Base-by-base conservation (phyloP, 1,140 invertebrate species). In the Lethrus apterus region DNA sequence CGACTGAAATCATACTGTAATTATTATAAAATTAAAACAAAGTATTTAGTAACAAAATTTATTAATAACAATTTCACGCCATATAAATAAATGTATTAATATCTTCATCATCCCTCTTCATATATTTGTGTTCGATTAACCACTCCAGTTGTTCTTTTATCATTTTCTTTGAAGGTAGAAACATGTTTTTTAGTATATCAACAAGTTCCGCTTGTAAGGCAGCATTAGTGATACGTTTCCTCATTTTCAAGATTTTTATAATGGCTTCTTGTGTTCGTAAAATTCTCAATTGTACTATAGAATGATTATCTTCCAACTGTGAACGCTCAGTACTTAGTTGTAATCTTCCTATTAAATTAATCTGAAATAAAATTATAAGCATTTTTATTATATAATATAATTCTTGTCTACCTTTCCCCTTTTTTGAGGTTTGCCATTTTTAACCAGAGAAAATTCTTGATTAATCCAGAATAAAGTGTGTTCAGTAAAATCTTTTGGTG, bases 101-200 rank as follows among this genome's bases (percentile, higher is more conserved):
- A 68, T 98, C 92, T 54, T 94, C 89, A 58, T 97, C 93, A 68
- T 97, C 93, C 52, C 96, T 76, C 47, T 80, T 76, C 83, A 99
- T 96, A 67, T 97, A 98, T 68, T 97, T 96, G 64, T 98, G 89
- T 72, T 99, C 95, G 55, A 99, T 98, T 7, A 99, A 77, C 94
- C 94, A 98, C 69, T 99, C 95, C 21, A 98, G 83, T 73, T 98
- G 95, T 73, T 99, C 94, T 72, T 99, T 99, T 54, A 99, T 98
- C 83, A 98, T 90, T 71, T 98, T 98, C 71, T 96, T 96, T 49
- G 92, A 94, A 20, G 96, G 96, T 56, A 98, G 71, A 75, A 99
- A 99, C 93, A 98, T 97, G 67, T 98, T 97, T 71, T 97, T 98
- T 38, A 99, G 73, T 68, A 99, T 96, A 72, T 98, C 94, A 4